A percentile compares a stretch with the other conserved stretches of the same genome.
Evolutionary conservation across 2,113 vertebrate genomes (phyloP).

Genomic region (Phoenicopterus ruber): DNA sequence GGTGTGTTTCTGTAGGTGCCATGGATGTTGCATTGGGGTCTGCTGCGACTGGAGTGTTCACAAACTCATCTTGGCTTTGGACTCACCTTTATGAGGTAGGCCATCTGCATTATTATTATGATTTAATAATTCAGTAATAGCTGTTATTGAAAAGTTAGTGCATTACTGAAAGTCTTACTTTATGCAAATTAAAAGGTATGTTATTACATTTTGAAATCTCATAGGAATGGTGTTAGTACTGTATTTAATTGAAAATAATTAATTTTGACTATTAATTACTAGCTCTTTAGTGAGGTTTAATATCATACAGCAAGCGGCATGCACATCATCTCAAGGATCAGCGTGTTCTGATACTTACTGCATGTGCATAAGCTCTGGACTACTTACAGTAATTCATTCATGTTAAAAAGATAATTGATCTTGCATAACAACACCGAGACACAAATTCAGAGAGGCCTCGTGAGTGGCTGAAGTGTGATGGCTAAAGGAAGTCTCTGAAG

Average conservation of each 20-base stretch:
- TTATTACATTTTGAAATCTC: not conserved
- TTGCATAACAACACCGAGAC: not conserved
- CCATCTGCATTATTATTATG: not conserved
- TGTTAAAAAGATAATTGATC: not conserved
- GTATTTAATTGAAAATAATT: not conserved
- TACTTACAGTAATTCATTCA: not conserved
- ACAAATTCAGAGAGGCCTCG: not conserved
- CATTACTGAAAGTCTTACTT: not conserved
- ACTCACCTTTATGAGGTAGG: conserved; percentile 78
- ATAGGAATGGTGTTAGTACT: not conserved
- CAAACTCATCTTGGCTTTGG: conserved; percentile 95
- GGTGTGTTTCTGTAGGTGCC: conserved; percentile 77
- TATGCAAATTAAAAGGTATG: not conserved
- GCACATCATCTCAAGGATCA: not conserved
- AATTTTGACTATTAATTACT: not conserved
- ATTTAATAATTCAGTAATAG: not conserved
- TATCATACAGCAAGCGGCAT: not conserved
- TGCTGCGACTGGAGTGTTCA: conserved; percentile 91
- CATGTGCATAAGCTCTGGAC: not conserved
- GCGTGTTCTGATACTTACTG: not conserved
- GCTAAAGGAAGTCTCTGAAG: not conserved
- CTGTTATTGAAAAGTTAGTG: not conserved
- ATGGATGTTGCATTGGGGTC: conserved; percentile 94
- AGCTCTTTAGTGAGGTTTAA: not conserved
- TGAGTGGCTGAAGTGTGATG: not conserved